Evolutionary conservation across 1,140 invertebrate genomes (phyloP), one percentile per base, ranked within the genome.

Genomic region (Bombus balteatus): DNA sequence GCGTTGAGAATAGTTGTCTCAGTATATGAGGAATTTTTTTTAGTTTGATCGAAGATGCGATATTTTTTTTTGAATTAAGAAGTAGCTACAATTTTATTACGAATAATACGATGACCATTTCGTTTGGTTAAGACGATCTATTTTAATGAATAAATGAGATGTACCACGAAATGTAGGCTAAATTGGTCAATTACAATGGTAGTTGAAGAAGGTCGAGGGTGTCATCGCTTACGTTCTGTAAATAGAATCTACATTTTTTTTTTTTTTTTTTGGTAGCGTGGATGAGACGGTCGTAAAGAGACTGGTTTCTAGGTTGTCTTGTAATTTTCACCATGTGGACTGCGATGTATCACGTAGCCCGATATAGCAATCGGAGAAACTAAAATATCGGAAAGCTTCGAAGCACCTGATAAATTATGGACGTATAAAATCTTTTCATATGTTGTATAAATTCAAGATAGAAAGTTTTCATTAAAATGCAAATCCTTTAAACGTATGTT

Each of bases 191-290:
- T 75, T 75, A 75, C 22, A 25, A 10, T 75, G 25, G 43, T 53
- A 32, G 43, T 75, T 75, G 73, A 53, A 75, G 73, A 75, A 75
- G 73, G 43, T 53, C 32, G 43, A 75, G n/a, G 73, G 73, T 75
- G 73, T 75, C 41, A 34, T 34, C 32, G 32, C 22, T 34, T 34
- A 10, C 43, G 43, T n/a, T 75, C 73, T 75, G 73, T 53, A 75
- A 75, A 75, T 75, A 75, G 73, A 47, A n/a, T 41, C 47, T 39
- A 59, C 74, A 59, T 76, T 59, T 37, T 32, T 72, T 12, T 68
- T 18, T 5, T 41, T 32, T 34, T 25, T 25, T 32, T n/a, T n/a
- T 13, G 18, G 47, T 53, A 34, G 18, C 6, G n/a, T 76, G 34
- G 47, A 53, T 25, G 41, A 53, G 10, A 13, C 39, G 70, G 3